These are phyloP conservation scores for Cyphomyrus discorhynchus DNA, from an alignment of 2,113 vertebrate species.

Conservation along the genomic window DNA sequence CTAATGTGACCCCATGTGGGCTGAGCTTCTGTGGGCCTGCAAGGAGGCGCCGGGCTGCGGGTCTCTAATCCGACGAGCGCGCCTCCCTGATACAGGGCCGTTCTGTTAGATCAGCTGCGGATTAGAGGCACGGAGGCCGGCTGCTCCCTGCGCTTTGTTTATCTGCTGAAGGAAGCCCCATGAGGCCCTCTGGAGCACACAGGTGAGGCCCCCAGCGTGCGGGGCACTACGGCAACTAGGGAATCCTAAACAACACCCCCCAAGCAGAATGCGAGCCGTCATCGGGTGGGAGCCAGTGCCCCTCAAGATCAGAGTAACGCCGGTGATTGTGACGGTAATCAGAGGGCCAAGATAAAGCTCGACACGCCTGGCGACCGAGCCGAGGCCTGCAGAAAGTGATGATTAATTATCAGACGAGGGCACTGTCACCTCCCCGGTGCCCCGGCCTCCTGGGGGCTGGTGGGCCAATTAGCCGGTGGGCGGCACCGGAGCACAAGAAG, in stretches of 20 bases:
- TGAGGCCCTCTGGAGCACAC: not conserved
- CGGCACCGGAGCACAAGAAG: slow-evolving; percentile 52
- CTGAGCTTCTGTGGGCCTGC: slow-evolving; percentile 42
- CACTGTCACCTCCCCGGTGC: slow-evolving; percentile 35
- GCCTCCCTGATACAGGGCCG: not conserved
- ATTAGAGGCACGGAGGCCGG: not conserved
- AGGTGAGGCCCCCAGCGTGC: not conserved
- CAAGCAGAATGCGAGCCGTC: not conserved
- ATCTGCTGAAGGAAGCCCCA: not conserved
- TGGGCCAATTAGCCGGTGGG: slow-evolving; percentile 60
- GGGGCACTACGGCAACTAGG: slow-evolving; percentile 40
- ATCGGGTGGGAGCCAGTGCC: not conserved
- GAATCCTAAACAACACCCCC: not conserved
- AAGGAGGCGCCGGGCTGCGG: not conserved
- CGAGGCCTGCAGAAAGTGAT: slow-evolving; percentile 27
- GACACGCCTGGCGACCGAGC: not conserved
- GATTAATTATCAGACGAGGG: slow-evolving; percentile 57
- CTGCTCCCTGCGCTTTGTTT: not conserved
- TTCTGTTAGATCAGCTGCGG: not conserved
- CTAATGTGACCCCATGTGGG: slow-evolving; percentile 54
- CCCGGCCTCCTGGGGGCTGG: slow-evolving; percentile 41
- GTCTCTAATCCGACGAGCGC: not conserved
- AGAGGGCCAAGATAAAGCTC: not conserved
- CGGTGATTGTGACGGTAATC: slow-evolving; percentile 21
- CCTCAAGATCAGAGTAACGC: not conserved